A percentile compares a stretch with the other conserved stretches of the same genome.
Evolutionary conservation across 2,797 vertebrate species (phyloP).

Genomic region (Anguilla marmorata): DNA sequence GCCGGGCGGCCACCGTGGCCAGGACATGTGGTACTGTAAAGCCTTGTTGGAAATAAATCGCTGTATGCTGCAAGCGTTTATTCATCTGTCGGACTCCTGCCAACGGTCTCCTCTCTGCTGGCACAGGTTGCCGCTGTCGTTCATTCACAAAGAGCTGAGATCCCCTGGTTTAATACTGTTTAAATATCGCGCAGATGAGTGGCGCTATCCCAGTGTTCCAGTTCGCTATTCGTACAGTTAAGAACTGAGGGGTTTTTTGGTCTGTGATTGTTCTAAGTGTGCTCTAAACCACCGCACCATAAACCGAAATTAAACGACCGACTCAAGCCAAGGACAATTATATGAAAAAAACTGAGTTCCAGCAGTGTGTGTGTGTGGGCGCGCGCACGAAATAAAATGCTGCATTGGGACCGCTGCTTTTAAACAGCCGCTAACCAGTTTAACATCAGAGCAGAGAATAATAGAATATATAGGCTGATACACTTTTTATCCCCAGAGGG

Average conservation of each 20-base stretch:
- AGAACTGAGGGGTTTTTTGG: not conserved
- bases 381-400: not conserved
- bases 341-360: not conserved
- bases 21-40: constrained; percentile 45
- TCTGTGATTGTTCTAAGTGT: not conserved
- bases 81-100: constrained; percentile 67
- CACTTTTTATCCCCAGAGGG: not conserved
- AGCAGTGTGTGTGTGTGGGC: not conserved
- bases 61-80: constrained; percentile 57
- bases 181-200: not conserved
- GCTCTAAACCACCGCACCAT: not conserved
- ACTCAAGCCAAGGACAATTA: not conserved
- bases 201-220: not conserved
- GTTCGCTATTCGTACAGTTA: not conserved
- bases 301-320: not conserved
- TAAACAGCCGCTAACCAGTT: not conserved
- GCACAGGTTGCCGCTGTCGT: not conserved
- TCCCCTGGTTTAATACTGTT: not conserved
- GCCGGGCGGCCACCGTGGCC: constrained; percentile 38
- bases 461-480: not conserved
- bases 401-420: not conserved
- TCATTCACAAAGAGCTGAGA: not conserved
- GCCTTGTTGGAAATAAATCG: constrained; percentile 63
- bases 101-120: constrained; percentile 55
- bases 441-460: not conserved